These are phyloP conservation scores for Rhea americana DNA, from an alignment of 2,113 vertebrate species.

Conservation along the genomic window DNA sequence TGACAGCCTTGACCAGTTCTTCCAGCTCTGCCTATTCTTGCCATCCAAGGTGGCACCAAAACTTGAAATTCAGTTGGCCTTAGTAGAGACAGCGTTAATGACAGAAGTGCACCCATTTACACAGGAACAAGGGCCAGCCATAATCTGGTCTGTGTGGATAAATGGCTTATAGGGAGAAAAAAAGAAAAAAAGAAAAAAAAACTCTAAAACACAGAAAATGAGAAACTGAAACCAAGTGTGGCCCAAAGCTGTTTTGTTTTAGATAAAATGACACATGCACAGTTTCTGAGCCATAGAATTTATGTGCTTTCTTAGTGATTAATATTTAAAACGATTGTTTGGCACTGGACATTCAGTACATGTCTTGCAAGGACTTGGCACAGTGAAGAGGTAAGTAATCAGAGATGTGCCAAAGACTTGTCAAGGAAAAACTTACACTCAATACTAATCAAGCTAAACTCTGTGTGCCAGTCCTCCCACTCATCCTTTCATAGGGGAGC, in stretches of 20 bases:
- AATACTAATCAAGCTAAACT: slow-evolving; percentile 68
- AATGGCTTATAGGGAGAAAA: neutral
- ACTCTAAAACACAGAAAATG: neutral
- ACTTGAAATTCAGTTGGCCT: neutral
- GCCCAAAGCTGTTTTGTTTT: slow-evolving; percentile 7
- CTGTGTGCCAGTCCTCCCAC: slow-evolving; percentile 56
- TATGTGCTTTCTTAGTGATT: slow-evolving; percentile 47
- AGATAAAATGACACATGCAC: slow-evolving; percentile 16
- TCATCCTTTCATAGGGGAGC: slow-evolving; percentile 29
- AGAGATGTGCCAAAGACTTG: slow-evolving; percentile 61
- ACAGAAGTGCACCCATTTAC: neutral
- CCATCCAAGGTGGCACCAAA: neutral
- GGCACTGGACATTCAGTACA: slow-evolving; percentile 52
- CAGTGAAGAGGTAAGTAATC: slow-evolving; percentile 50
- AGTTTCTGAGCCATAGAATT: slow-evolving; percentile 27
- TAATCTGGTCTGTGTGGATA: neutral
- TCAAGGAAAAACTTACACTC: slow-evolving; percentile 59
- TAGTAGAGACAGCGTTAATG: neutral
- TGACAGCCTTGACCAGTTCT: neutral
- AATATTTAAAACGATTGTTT: slow-evolving; percentile 65
- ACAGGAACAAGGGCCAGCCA: neutral
- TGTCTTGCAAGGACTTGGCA: slow-evolving; percentile 63
- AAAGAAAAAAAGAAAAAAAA: neutral
- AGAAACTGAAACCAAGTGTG: neutral
- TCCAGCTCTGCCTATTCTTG: neutral